Conservation (phyloP, 2,113 vertebrate genomes). For the Mormoops blainvillei region DNA sequence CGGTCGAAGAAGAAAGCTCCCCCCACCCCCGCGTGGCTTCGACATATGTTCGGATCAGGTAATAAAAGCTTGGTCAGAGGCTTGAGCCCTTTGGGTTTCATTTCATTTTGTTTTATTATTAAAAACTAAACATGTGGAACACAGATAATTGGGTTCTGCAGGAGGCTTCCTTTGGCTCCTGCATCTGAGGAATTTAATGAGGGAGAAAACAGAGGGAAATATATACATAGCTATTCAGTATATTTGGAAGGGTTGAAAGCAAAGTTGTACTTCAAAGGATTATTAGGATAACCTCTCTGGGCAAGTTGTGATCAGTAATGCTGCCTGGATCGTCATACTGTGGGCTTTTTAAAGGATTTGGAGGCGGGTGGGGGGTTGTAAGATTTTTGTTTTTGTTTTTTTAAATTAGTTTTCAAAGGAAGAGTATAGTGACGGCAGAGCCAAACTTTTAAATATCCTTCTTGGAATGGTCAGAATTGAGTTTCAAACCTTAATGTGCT, state of each 20-base stretch:
- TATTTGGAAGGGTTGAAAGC: constrained; percentile 70
- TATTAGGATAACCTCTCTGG: background rate
- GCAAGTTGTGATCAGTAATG: background rate
- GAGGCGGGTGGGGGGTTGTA: background rate
- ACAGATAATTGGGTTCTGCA: constrained; percentile 75
- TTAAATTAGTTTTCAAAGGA: constrained; percentile 54
- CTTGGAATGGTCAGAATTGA: constrained; percentile 10
- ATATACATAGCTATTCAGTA: constrained; percentile 60
- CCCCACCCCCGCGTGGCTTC: background rate
- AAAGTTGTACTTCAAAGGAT: constrained; percentile 47
- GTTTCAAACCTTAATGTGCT: constrained; percentile 47
- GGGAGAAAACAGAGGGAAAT: constrained; percentile 73
- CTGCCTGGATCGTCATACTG: background rate
- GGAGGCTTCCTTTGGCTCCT: constrained; percentile 66
- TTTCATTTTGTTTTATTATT: constrained; percentile 73
- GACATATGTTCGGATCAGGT: constrained; percentile 71
- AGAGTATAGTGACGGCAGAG: background rate
- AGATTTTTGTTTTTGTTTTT: constrained; percentile 33
- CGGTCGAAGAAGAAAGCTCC: background rate
- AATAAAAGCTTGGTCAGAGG: constrained; percentile 76
- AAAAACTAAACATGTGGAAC: constrained; percentile 78
- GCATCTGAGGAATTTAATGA: constrained; percentile 75
- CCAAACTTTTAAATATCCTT: constrained; percentile 43
- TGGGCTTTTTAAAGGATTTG: background rate
- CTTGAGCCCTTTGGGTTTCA: constrained; percentile 57